phyloP scores from a whole-genome alignment of 2,888 invertebrate species.

The Odontocerum albicorne region DNA sequence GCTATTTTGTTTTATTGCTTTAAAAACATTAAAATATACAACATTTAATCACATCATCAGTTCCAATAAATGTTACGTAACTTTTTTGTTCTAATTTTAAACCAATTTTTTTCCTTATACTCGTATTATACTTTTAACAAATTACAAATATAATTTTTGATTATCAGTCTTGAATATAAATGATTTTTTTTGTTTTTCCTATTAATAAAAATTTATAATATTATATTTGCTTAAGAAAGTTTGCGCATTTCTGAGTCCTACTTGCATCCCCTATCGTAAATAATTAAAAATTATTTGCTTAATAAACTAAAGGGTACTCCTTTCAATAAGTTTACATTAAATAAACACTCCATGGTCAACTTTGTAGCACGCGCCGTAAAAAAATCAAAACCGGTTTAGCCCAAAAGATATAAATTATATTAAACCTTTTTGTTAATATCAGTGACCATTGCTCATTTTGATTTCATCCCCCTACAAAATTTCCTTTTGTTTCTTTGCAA shows the following conservation, averaged over 20 bases:
- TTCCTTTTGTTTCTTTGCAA: constrained; percentile 20
- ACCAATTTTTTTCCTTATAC: no score
- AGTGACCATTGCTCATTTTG: constrained; percentile 19
- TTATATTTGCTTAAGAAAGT: not conserved
- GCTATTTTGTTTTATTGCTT: no score
- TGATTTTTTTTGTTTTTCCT: not conserved
- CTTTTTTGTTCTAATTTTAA: no score
- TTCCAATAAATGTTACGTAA: no score
- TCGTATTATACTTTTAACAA: no score
- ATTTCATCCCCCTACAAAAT: constrained; percentile 3
- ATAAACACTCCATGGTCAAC: constrained; percentile 29
- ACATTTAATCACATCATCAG: no score
- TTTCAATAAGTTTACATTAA: constrained; percentile 21
- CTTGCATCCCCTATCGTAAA: constrained; percentile 15
- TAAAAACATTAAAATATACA: no score
- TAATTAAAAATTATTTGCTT: constrained; percentile 33
- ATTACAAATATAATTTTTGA: no score
- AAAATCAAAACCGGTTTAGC: constrained; percentile 23
- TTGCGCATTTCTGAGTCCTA: not conserved
- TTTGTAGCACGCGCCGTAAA: constrained; percentile 18
- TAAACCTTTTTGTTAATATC: constrained; percentile 11
- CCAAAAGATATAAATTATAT: constrained; percentile 11
- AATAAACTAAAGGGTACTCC: constrained; percentile 27
- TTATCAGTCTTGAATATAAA: no score
- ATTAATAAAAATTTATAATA: not conserved